These are phyloP conservation scores for Ypsolopha sequella DNA, from an alignment of 2,888 invertebrate genomes.

Conservation along the genomic window DNA sequence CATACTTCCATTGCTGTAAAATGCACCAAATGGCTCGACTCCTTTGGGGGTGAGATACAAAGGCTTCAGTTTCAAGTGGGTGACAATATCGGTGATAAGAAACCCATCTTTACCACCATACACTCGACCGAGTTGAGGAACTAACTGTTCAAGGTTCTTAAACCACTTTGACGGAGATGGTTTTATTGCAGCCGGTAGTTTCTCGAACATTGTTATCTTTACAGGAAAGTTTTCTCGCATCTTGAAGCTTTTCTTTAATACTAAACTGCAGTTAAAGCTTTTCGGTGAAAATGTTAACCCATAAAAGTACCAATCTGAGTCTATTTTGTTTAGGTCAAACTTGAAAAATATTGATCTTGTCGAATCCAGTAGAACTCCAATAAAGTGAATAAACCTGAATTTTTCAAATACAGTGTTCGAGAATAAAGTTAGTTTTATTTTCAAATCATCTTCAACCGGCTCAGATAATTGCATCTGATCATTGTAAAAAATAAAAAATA, in stretches of 20 bases:
- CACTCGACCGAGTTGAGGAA: neutral
- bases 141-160: neutral
- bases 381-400: neutral
- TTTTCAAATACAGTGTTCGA: neutral
- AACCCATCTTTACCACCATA: conserved; percentile 2
- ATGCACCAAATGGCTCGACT: neutral
- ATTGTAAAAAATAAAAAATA: neutral
- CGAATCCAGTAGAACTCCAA: neutral
- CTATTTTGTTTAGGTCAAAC: neutral
- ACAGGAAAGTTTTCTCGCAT: conserved; percentile 2
- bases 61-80: conserved; percentile 1
- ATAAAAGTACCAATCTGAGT: neutral
- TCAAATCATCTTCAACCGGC: neutral
- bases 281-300: neutral
- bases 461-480: neutral
- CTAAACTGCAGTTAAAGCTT: neutral
- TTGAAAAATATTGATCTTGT: neutral
- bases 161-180: neutral
- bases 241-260: neutral
- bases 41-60: neutral
- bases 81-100: conserved; percentile 2
- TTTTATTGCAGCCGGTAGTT: neutral
- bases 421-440: neutral
- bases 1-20: neutral
- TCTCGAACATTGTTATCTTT: neutral